phyloP scores from a whole-genome alignment of 2,113 vertebrate species.

The Coptodon bakossiorum region DNA sequence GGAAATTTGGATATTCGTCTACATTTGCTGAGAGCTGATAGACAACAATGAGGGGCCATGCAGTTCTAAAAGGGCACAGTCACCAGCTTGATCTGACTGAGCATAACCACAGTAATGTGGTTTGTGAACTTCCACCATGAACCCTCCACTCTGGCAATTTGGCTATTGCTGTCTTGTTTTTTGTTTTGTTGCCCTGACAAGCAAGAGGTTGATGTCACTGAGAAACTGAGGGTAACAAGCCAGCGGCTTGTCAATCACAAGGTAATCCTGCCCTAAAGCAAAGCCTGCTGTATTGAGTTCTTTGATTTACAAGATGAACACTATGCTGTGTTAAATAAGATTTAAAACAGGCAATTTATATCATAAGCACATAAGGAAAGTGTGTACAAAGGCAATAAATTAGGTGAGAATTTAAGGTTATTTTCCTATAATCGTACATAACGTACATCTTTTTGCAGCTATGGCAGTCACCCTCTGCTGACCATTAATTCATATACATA shows the following conservation, averaged over 20 bases:
- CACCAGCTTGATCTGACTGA: not conserved
- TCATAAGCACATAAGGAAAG: not conserved
- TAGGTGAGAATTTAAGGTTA: not conserved
- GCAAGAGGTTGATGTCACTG: not conserved
- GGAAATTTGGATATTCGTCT: not conserved
- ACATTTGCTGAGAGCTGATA: not conserved
- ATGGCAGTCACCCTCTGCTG: not conserved
- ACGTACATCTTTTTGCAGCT: not conserved
- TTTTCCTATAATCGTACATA: not conserved
- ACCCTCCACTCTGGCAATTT: not conserved
- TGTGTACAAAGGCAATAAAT: not conserved
- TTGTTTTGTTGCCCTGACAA: not conserved
- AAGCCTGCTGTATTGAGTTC: not conserved
- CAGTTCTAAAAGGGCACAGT: not conserved
- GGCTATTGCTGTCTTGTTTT: not conserved
- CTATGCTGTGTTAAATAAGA: not conserved
- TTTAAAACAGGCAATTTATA: not conserved
- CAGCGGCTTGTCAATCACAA: not conserved
- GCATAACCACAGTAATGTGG: not conserved
- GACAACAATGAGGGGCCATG: not conserved
- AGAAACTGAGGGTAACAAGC: not conserved
- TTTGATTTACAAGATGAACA: not conserved
- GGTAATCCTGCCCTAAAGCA: not conserved
- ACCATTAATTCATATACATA: not conserved
- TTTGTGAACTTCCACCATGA: not conserved